Evolutionary conservation across 2,888 invertebrate species (phyloP), one percentile per base, ranked within the genome.

Genomic region (Polymixis flavicincta): DNA sequence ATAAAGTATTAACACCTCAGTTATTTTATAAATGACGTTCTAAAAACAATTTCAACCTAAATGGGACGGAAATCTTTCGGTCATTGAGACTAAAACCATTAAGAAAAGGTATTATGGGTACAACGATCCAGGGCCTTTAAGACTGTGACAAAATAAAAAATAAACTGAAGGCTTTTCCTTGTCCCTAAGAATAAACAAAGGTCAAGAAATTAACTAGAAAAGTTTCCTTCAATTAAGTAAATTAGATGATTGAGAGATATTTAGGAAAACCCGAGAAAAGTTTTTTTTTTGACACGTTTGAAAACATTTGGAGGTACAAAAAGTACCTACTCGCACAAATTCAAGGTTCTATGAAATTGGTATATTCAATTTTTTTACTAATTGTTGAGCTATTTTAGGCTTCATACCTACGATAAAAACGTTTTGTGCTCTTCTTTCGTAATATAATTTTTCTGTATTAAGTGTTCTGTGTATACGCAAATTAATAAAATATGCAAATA

Each of bases 1-100:
- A 37, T 50, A 68, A 28, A 59, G 28, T 45, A 28, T 22, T 45
- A 45, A 28, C 25, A 45, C 6, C 7, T 25, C 3, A 48, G 7
- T 57, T 32, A 25, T 50, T 37, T 4, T 28, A n/a, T n/a, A 19
- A 45, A 55, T 42, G 0, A 60, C 65, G 22, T 52, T 55, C 37
- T 28, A 28, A 63, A 70, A 77, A 52, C 55, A 52, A 14, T 13
- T 63, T 67, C 55, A n/a, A 28, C 6, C 9, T 19, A 25, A 76
- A 71, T 67, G 5, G 6, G 37, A 45, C 2, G 32, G 32, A 60
- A 76, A 74, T 71, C 28, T 25, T 73, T 32, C 42, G 22, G 22
- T 45, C 71, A 74, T 71, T 70, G 42, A 76, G 59, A 73, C 63
- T 37, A 14, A 68, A 73, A 68, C 37, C 70, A 48, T 72, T 76